A percentile compares a stretch with the other conserved stretches of the same genome.
phyloP scores from a whole-genome alignment of 1,140 invertebrate genomes.

The Rhagoletis pomonella region DNA sequence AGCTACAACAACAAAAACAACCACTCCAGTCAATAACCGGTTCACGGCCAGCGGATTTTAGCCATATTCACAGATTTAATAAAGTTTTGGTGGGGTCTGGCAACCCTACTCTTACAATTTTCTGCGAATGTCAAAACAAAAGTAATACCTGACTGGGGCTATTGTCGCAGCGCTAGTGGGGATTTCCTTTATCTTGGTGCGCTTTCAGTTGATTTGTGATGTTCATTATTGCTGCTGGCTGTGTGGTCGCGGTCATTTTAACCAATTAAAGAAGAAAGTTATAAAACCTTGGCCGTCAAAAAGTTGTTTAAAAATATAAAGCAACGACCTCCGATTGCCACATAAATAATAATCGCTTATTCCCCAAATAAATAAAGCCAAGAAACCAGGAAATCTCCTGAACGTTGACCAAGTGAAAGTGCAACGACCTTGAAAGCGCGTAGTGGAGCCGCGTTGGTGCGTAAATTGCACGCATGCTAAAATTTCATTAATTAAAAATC shows the following conservation, averaged over 20 bases:
- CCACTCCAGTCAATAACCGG: no score
- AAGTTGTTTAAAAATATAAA: background rate
- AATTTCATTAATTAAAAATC: background rate
- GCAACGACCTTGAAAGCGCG: slow-evolving; percentile 34
- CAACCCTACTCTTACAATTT: no score
- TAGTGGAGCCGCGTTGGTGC: slow-evolving; percentile 3
- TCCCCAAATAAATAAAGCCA: background rate
- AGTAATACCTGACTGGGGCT: background rate
- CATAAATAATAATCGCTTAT: no score
- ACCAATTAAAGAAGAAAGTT: background rate
- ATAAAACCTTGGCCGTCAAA: background rate
- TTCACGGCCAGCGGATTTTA: no score
- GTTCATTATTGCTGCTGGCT: background rate
- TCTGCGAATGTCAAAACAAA: slow-evolving; percentile 9
- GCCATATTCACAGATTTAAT: no score
- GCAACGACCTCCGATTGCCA: no score
- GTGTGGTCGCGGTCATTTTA: background rate
- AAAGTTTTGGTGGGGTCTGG: no score
- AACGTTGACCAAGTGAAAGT: background rate
- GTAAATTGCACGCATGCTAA: background rate
- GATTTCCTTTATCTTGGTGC: background rate
- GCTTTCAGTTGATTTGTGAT: slow-evolving; percentile 10
- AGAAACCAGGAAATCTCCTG: background rate
- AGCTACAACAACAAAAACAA: no score
- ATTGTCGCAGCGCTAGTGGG: background rate